phyloP scores from a whole-genome alignment of 2,797 vertebrate species.

The Anisognathus igniventris region DNA sequence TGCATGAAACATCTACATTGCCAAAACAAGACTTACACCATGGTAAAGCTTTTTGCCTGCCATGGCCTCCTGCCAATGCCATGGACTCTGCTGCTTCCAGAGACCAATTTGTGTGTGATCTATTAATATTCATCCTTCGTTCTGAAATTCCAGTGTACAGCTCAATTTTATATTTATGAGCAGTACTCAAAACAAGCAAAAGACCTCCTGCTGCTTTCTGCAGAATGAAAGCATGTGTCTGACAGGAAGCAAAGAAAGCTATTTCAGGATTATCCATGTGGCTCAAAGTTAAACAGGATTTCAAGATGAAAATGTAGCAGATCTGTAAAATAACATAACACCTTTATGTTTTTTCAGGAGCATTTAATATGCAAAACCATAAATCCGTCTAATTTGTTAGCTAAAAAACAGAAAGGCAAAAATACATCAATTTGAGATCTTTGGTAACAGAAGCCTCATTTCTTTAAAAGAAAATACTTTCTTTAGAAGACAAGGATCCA shows the following conservation, averaged over 20 bases:
- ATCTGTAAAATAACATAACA: not conserved
- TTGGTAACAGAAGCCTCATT: not conserved
- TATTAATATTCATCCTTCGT: not conserved
- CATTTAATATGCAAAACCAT: not conserved
- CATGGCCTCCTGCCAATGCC: not conserved
- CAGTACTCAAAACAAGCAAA: slow-evolving; percentile 21
- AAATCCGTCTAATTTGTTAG: not conserved
- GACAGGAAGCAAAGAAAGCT: slow-evolving; percentile 35
- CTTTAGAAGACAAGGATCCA: not conserved
- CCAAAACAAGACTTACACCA: not conserved
- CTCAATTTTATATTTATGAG: slow-evolving; percentile 22
- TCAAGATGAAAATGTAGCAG: not conserved
- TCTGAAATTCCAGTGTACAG: not conserved
- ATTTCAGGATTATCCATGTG: slow-evolving; percentile 35
- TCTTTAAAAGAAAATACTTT: not conserved
- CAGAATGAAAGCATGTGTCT: slow-evolving; percentile 35
- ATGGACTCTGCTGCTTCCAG: not conserved
- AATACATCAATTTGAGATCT: not conserved
- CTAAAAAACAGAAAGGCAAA: not conserved
- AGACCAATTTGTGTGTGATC: not conserved
- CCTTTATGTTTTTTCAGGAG: not conserved
- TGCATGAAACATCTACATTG: not conserved
- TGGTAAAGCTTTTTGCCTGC: not conserved
- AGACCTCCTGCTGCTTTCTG: slow-evolving; percentile 19
- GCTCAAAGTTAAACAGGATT: slow-evolving; percentile 31